phyloP scores from a whole-genome alignment of 2,888 invertebrate species.

The Leptura quadrifasciata region DNA sequence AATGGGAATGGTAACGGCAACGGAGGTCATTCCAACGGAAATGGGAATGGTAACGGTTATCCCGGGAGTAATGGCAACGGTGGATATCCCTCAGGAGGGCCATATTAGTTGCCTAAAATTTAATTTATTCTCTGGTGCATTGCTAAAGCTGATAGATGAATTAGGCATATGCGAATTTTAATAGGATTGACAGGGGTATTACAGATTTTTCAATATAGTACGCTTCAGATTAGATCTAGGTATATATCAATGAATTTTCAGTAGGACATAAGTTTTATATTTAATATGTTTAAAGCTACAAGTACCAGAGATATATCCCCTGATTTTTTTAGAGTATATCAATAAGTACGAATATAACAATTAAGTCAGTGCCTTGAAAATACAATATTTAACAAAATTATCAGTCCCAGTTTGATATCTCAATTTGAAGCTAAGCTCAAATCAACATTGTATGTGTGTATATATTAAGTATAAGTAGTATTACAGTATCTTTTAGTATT shows the following conservation, averaged over 20 bases:
- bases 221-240: no score
- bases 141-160: slow-evolving; percentile 42
- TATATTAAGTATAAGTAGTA: slow-evolving; percentile 23
- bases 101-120: slow-evolving; percentile 58
- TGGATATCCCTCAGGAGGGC: slow-evolving; percentile 59
- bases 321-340: not conserved
- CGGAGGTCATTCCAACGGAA: slow-evolving; percentile 50
- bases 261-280: not conserved
- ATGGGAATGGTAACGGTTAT: slow-evolving; percentile 52
- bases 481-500: not conserved
- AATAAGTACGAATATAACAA: not conserved
- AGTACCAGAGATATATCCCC: not conserved
- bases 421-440: slow-evolving; percentile 19
- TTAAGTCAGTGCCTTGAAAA: slow-evolving; percentile 9
- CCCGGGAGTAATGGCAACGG: slow-evolving; percentile 52
- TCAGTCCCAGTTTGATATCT: not conserved
- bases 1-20: slow-evolving; percentile 49
- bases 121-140: slow-evolving; percentile 48
- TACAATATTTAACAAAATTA: slow-evolving; percentile 5
- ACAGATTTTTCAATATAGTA: not conserved
- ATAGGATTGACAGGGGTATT: not conserved
- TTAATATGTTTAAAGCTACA: not conserved
- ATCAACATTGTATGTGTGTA: slow-evolving; percentile 36
- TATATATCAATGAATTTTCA: not conserved
- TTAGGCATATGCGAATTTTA: slow-evolving; percentile 37